Conservation (phyloP, 2,888 invertebrate genomes). For the Steinernema hermaphroditum region DNA sequence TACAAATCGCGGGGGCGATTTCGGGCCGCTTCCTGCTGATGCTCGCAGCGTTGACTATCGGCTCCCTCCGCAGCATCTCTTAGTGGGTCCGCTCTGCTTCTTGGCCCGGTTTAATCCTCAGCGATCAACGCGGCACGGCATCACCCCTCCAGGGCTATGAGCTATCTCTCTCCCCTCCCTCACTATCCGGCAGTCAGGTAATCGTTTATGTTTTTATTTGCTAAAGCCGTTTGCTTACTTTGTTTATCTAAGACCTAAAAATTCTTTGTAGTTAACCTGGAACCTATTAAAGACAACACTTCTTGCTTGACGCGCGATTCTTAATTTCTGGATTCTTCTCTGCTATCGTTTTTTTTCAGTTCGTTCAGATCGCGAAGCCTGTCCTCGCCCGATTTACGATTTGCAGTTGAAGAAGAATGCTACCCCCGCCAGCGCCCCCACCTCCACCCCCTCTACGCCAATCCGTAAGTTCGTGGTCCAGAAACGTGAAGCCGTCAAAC, state of each 20-base stretch:
- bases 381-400: neutral
- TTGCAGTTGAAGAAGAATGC: constrained; percentile 25
- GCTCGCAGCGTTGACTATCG: neutral
- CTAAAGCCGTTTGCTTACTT: neutral
- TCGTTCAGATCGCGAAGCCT: neutral
- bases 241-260: neutral
- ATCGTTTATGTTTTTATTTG: neutral
- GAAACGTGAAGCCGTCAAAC: neutral
- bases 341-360: neutral
- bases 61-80: neutral
- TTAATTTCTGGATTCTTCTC: no score
- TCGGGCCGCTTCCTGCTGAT: neutral
- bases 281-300: no score
- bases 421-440: constrained; percentile 62
- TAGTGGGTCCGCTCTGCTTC: neutral
- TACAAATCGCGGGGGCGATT: neutral
- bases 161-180: constrained; percentile 4
- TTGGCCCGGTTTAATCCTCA: neutral
- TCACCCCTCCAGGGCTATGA: constrained; percentile 11
- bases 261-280: no score
- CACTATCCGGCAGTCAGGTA: neutral
- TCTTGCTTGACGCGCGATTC: no score
- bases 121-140: constrained; percentile 4
- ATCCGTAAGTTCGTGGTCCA: constrained; percentile 39
- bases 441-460: constrained; percentile 65